Evolutionary conservation across 2,797 vertebrate genomes (phyloP).

Genomic region (Thalassophryne amazonica): DNA sequence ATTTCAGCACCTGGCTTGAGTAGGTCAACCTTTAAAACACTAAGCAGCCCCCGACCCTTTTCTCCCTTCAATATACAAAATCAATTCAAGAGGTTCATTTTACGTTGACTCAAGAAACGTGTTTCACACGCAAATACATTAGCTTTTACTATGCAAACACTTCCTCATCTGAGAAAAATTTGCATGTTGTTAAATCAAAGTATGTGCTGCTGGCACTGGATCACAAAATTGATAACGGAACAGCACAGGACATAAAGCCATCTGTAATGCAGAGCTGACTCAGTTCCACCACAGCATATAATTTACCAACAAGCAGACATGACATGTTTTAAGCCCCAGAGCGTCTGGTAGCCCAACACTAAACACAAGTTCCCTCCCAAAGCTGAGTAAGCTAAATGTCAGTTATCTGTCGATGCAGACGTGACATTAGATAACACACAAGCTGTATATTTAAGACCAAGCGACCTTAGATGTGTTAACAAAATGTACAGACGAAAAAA

Average conservation of each 20-base stretch:
- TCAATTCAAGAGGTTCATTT: too few species aligned
- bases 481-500: too few species aligned
- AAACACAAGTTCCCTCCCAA: conserved; percentile 40
- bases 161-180: too few species aligned
- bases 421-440: not conserved
- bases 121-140: too few species aligned
- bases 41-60: too few species aligned
- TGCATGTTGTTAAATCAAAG: too few species aligned
- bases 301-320: conserved; percentile 24
- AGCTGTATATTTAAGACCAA: not conserved
- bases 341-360: conserved; percentile 8
- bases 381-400: conserved; percentile 41
- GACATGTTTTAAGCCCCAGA: conserved; percentile 3
- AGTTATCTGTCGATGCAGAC: conserved; percentile 10
- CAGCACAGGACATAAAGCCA: not conserved
- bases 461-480: not conserved
- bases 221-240: not conserved
- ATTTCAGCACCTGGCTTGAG: too few species aligned
- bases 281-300: not conserved
- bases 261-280: conserved; percentile 1
- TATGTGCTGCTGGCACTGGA: not conserved
- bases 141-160: too few species aligned
- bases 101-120: too few species aligned
- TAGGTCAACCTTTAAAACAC: too few species aligned
- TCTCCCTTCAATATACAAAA: too few species aligned